Percentiles rank a stretch among this genome's conserved stretches.
These are phyloP conservation scores for Dicentrarchus labrax DNA, from an alignment of 2,113 vertebrate genomes.

Conservation along the genomic window DNA sequence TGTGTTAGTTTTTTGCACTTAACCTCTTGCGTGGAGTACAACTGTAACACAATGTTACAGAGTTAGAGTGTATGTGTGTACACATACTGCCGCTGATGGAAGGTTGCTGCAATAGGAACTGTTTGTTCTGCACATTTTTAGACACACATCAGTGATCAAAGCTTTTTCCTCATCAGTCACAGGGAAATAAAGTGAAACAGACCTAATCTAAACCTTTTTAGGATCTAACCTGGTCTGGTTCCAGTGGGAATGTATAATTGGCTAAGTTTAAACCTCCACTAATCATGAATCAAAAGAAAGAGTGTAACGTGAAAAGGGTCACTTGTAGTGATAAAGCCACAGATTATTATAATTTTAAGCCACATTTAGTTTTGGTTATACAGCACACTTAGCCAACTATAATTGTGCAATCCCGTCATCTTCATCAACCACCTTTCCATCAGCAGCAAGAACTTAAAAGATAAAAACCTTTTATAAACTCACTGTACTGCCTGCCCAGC, in stretches of 20 bases:
- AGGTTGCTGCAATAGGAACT: background rate
- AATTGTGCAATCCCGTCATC: background rate
- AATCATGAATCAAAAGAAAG: background rate
- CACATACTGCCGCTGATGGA: background rate
- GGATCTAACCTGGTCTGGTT: background rate
- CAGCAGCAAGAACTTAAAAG: background rate
- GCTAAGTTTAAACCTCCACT: background rate
- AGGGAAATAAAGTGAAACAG: background rate
- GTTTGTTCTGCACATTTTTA: constrained; percentile 21
- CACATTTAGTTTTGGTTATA: background rate
- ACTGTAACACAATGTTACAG: background rate
- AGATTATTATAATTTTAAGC: background rate
- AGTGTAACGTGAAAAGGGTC: background rate
- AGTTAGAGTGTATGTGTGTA: background rate
- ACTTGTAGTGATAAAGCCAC: background rate
- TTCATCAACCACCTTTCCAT: background rate
- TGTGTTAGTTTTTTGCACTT: background rate
- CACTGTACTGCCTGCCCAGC: no score
- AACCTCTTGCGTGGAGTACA: constrained; percentile 6
- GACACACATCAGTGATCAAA: constrained; percentile 28
- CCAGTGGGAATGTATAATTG: background rate
- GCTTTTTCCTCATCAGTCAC: constrained; percentile 5
- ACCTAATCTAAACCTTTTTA: background rate
- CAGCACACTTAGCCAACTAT: no score
- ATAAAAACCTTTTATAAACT: no score